Evolutionary conservation across 2,888 invertebrate species (phyloP).

Genomic region (Asteroscopus sphinx): DNA sequence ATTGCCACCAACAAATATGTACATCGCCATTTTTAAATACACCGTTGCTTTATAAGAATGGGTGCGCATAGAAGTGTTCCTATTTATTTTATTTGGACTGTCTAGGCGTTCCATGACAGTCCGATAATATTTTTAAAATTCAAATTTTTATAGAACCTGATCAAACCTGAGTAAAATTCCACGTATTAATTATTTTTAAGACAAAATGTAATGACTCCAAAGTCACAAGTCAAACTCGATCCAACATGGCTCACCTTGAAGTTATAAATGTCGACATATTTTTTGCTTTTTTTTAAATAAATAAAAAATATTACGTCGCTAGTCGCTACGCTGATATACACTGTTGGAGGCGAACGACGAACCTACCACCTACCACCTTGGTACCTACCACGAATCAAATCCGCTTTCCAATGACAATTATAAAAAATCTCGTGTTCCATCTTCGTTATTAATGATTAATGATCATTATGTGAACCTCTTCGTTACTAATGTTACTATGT

Average conservation of each 20-base stretch:
- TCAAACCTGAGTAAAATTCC: not conserved
- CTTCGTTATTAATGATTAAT: too few relatives aligned
- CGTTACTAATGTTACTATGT: too few relatives aligned
- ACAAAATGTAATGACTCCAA: conserved; percentile 17
- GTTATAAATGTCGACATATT: conserved; percentile 42
- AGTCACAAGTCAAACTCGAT: conserved; percentile 40
- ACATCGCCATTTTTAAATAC: conserved; percentile 65
- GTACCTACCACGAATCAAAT: not conserved
- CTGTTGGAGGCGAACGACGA: too few relatives aligned
- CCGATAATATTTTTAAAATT: not conserved
- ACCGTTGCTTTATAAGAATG: conserved; percentile 69
- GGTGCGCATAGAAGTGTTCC: conserved; percentile 14
- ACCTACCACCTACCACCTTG: too few relatives aligned
- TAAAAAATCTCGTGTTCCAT: too few relatives aligned
- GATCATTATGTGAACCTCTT: too few relatives aligned
- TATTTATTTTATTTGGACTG: conserved; percentile 10
- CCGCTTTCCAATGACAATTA: too few relatives aligned
- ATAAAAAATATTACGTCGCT: conserved; percentile 8
- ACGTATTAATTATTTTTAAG: conserved; percentile 1
- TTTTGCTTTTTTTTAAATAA: conserved; percentile 21
- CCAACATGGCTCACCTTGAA: conserved; percentile 53
- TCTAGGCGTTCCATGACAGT: not conserved
- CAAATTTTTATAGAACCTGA: too few relatives aligned
- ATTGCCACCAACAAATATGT: conserved; percentile 60
- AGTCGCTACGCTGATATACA: conserved; percentile 12